Conservation (phyloP, 2,797 vertebrate species). For the Garrulus glandarius region DNA sequence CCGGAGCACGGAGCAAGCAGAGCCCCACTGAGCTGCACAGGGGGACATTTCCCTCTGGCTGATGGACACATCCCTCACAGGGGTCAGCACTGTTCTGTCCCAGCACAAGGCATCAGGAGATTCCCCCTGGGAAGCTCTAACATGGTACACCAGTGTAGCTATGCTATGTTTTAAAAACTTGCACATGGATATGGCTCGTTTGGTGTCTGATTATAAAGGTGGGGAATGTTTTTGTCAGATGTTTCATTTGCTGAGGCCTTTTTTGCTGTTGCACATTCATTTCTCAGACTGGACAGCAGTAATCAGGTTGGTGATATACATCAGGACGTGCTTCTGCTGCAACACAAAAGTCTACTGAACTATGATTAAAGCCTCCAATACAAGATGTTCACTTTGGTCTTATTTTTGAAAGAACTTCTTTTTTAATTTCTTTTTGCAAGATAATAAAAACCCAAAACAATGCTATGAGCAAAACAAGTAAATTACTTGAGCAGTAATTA, state of each 20-base stretch:
- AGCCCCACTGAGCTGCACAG: not conserved
- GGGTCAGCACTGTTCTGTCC: not conserved
- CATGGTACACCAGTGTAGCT: not conserved
- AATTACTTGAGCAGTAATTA: slow-evolving; percentile 54
- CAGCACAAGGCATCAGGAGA: not conserved
- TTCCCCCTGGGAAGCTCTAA: not conserved
- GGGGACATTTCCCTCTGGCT: not conserved
- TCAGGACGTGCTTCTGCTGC: not conserved
- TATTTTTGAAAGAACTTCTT: not conserved
- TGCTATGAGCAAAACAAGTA: slow-evolving; percentile 62
- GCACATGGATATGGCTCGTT: not conserved
- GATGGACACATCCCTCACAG: not conserved
- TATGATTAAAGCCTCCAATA: not conserved
- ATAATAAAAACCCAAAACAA: slow-evolving; percentile 50
- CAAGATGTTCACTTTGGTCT: not conserved
- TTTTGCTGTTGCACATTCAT: not conserved
- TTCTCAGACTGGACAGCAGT: not conserved
- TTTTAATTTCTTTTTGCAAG: not conserved
- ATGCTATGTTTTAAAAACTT: not conserved
- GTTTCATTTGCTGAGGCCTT: not conserved
- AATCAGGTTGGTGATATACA: not conserved
- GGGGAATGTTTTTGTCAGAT: not conserved
- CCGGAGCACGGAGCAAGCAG: accelerated
- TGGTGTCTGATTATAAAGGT: not conserved
- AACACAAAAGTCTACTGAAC: not conserved